Evolutionary conservation across 2,797 vertebrate genomes (phyloP).

Genomic region (Peromyscus nudipes): DNA sequence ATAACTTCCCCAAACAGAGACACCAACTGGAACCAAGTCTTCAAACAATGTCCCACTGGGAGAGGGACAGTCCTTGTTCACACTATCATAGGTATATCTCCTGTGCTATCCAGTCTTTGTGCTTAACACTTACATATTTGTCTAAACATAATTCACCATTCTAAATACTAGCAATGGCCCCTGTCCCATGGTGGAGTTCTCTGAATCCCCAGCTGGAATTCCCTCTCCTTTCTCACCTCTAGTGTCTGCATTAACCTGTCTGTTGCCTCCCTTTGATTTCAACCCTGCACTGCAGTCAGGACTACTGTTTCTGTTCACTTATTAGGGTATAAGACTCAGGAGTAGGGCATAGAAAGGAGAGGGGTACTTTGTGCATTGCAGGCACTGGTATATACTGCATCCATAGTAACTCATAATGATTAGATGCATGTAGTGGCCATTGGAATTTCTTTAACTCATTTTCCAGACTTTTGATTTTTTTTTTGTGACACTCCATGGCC

Average conservation of each 20-base stretch:
- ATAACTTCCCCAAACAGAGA: neutral
- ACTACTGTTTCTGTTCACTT: neutral
- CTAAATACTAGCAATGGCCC: neutral
- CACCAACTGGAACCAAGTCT: neutral
- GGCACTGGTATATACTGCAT: neutral
- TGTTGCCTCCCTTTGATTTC: neutral
- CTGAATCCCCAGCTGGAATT: neutral
- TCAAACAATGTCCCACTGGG: neutral
- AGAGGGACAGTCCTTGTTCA: neutral
- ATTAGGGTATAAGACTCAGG: neutral
- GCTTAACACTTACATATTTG: neutral
- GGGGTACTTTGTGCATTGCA: neutral
- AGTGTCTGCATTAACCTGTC: neutral
- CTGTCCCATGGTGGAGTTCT: neutral
- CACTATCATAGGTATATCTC: neutral
- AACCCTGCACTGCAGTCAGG: neutral
- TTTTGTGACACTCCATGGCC: neutral
- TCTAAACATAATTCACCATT: neutral
- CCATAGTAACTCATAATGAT: neutral
- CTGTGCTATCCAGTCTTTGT: neutral
- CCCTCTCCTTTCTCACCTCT: neutral
- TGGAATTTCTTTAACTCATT: neutral
- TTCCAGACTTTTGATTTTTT: neutral
- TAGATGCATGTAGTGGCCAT: neutral
- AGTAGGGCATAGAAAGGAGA: neutral